Evolutionary conservation across 2,113 vertebrate species (phyloP), one percentile per base, ranked within the genome.

Genomic region (Ameiurus melas): DNA sequence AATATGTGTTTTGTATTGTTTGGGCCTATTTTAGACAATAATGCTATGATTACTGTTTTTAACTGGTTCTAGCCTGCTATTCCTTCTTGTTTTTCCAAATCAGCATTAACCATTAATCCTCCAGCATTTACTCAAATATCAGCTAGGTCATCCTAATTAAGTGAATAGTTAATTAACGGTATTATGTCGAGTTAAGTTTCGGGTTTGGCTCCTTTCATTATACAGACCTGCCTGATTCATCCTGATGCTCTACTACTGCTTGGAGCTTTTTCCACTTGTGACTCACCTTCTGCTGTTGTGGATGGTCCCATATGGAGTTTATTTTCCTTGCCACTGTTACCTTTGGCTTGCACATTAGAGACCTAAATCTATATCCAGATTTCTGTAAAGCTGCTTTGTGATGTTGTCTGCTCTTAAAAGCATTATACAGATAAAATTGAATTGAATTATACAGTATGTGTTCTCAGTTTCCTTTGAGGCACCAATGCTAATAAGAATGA

Each of bases 31-130:
- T 57, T 47, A 83, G 30, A 77, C n/a, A 39, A 73, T 20, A 17
- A 70, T 55, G 70, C 55, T n/a, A 77, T 51, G 53, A 86, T 86
- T 66, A 66, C 47, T 64, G 58, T 60, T 83, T 36, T 77, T 70
- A 68, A 68, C 85, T 33, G 47, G 57, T 84, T 86, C 58, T 30
- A 47, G 27, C 62, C 58, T 36, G 58, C 73, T 80, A 70, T 33
- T 1, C 14, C 66, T 70, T 13, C 33, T 80, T 78, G 33, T 70
- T 4, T 71, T 70, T 71, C n/a, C n/a, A 79, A 70, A 80, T 85
- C 53, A 36, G 64, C 10, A 73, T 85, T 87, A 73, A 73, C 80
- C 58, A 73, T 83, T 85, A 85, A 90, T 90, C 86, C 75, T 73
- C 64, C 55, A 53, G 60, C 73, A 85, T 71, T 87, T 5, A 66